Evolutionary conservation across 2,888 invertebrate species (phyloP).

Genomic region (Papilio demoleus): DNA sequence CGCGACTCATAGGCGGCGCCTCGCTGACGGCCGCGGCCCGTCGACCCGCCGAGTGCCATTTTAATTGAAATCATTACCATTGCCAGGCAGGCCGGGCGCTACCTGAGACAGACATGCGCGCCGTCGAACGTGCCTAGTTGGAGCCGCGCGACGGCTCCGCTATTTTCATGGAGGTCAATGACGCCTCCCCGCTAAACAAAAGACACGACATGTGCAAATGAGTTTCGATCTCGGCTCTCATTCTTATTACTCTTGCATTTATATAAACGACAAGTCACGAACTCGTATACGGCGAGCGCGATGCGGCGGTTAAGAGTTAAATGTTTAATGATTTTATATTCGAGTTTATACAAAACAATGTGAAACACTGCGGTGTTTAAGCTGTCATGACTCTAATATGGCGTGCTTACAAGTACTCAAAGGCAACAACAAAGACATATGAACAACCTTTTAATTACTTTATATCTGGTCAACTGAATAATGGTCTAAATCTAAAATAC

Average conservation of each 20-base stretch:
- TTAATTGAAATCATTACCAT: conserved; percentile 76
- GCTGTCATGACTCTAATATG: not conserved
- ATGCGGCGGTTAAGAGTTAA: conserved; percentile 21
- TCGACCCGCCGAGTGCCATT: conserved; percentile 57
- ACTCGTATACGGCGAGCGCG: conserved; percentile 17
- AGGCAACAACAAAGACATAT: not conserved
- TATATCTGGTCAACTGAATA: not conserved
- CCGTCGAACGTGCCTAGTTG: conserved; percentile 67
- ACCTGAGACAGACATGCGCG: conserved; percentile 80
- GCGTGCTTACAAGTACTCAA: not conserved
- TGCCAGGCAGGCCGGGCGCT: conserved; percentile 66
- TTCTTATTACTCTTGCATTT: conserved; percentile 41
- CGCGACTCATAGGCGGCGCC: conserved; percentile 40
- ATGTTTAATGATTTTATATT: conserved; percentile 25
- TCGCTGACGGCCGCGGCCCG: conserved; percentile 43
- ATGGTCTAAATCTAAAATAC: not conserved
- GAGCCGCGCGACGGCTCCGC: conserved; percentile 69
- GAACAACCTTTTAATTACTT: not conserved
- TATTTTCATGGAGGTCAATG: conserved; percentile 73
- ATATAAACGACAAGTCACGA: conserved; percentile 41
- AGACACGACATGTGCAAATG: conserved; percentile 53
- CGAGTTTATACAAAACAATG: conserved; percentile 14
- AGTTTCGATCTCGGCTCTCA: conserved; percentile 42
- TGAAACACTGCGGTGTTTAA: not conserved
- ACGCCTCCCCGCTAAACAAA: conserved; percentile 65